Evolutionary conservation across 2,888 invertebrate genomes (phyloP).

Genomic region (Pterostichus madidus): DNA sequence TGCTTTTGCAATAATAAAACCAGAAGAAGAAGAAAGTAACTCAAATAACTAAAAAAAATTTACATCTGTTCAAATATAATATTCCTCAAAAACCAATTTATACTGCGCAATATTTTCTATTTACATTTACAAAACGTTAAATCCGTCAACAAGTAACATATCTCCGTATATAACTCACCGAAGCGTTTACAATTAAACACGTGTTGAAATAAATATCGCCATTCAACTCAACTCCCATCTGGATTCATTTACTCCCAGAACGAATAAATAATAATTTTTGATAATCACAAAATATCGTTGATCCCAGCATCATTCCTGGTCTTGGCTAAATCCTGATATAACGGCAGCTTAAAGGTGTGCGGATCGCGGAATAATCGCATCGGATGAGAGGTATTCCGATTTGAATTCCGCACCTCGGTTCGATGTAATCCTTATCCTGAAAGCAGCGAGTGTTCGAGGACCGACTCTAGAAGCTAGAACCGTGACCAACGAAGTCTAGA

Average conservation of each 20-base stretch:
- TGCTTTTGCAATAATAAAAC: too few relatives aligned
- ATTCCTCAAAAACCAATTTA: too few relatives aligned
- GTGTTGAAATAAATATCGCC: slow-evolving; percentile 29
- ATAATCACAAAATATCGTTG: slow-evolving; percentile 19
- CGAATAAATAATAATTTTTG: slow-evolving; percentile 27
- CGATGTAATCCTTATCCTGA: slow-evolving; percentile 19
- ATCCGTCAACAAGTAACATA: slow-evolving; percentile 5
- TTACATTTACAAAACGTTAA: neutral
- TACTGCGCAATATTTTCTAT: too few relatives aligned
- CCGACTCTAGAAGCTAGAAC: neutral
- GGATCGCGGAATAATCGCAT: slow-evolving; percentile 42
- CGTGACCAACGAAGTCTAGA: neutral
- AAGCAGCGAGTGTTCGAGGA: neutral
- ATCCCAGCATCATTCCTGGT: neutral
- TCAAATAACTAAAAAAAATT: too few relatives aligned
- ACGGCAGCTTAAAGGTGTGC: slow-evolving; percentile 40
- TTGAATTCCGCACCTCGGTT: slow-evolving; percentile 42
- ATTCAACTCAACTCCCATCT: slow-evolving; percentile 7
- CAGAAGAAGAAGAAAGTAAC: too few relatives aligned
- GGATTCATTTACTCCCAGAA: slow-evolving; percentile 24
- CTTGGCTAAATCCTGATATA: slow-evolving; percentile 48
- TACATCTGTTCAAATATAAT: too few relatives aligned
- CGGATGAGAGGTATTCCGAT: slow-evolving; percentile 39
- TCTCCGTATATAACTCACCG: neutral
- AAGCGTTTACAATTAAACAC: slow-evolving; percentile 28